These are phyloP conservation scores for Thelaira solivaga DNA, from an alignment of 2,888 invertebrate species.

Conservation along the genomic window DNA sequence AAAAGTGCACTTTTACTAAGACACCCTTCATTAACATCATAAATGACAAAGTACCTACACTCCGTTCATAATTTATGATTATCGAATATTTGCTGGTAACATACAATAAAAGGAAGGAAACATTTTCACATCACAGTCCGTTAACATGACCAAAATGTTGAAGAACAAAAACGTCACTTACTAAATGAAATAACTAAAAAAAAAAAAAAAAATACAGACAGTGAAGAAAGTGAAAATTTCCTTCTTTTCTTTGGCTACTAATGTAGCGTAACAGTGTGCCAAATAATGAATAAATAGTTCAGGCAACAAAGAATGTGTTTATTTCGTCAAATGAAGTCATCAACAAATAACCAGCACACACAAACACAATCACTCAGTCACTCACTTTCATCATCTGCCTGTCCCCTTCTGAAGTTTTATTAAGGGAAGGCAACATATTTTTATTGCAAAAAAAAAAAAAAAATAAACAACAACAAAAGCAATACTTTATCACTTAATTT, in stretches of 20 bases:
- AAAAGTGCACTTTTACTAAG: too few species aligned
- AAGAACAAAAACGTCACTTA: neutral
- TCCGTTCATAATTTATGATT: too few species aligned
- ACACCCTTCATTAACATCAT: too few species aligned
- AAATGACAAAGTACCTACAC: too few species aligned
- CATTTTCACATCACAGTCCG: neutral
- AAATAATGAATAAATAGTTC: neutral
- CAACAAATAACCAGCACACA: neutral
- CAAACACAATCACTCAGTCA: too few species aligned
- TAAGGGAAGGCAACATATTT: too few species aligned
- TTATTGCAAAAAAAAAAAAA: too few species aligned
- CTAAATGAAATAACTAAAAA: neutral
- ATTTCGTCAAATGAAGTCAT: constrained; percentile 43
- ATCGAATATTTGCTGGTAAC: too few species aligned
- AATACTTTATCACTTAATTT: too few species aligned
- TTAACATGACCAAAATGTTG: neutral
- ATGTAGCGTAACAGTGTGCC: neutral
- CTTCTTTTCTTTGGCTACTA: neutral
- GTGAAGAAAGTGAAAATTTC: constrained; percentile 8
- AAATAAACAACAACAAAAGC: constrained; percentile 22
- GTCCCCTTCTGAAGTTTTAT: too few species aligned
- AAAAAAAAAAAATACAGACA: neutral
- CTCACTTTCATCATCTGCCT: too few species aligned
- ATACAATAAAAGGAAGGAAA: neutral
- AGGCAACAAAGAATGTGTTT: neutral